These are phyloP conservation scores for Himalopsyche japonica DNA, from an alignment of 2,888 invertebrate species.

Conservation along the genomic window DNA sequence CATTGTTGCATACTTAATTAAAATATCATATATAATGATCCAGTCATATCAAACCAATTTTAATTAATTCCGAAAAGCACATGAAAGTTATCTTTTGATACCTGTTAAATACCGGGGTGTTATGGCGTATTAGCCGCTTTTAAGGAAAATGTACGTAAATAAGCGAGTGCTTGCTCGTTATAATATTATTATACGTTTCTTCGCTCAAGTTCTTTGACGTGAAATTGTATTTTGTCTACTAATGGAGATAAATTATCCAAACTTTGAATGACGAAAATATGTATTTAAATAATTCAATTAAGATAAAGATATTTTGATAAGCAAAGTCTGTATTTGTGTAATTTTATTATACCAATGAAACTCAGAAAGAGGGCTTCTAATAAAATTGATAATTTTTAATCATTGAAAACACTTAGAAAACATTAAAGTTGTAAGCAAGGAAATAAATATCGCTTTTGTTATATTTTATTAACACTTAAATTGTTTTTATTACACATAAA, in stretches of 20 bases:
- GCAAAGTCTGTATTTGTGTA: background rate
- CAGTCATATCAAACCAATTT: background rate
- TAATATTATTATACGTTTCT: background rate
- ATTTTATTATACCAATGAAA: background rate
- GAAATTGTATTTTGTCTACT: background rate
- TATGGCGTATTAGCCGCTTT: slow-evolving; percentile 1
- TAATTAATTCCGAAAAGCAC: background rate
- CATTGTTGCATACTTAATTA: no score
- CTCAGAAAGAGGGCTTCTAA: background rate
- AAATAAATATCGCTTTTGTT: no score
- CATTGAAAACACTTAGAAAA: no score
- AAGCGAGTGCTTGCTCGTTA: background rate
- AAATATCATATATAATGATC: background rate
- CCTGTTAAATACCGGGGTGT: background rate
- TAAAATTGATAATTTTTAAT: no score
- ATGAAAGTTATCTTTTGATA: background rate
- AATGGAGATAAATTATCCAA: background rate
- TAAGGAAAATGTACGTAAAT: background rate
- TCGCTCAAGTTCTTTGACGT: background rate
- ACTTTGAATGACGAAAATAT: background rate
- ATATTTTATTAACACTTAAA: no score
- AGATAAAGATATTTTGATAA: background rate
- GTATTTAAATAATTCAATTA: background rate
- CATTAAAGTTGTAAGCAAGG: no score
- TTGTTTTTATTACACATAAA: no score